Percentiles rank a stretch among this genome's conserved stretches.
Conservation (phyloP, 2,113 vertebrate species). For the Zapus hudsonius region DNA sequence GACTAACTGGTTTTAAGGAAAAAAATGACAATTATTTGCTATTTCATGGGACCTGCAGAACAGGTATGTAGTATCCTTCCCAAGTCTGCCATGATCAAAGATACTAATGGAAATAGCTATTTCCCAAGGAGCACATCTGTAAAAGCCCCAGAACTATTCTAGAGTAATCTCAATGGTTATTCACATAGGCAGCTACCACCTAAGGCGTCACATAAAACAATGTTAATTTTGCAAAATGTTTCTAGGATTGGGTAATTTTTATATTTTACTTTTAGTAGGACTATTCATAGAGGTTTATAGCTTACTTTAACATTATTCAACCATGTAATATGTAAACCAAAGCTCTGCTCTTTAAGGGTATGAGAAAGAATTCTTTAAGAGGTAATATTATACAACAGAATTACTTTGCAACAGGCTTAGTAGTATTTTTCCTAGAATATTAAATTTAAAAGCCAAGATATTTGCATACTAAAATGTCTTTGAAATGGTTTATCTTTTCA, state of each 20-base stretch:
- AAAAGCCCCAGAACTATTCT: not conserved
- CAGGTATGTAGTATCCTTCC: not conserved
- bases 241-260: not conserved
- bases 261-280: not conserved
- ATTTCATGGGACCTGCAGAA: not conserved
- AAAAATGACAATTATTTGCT: slow-evolving; percentile 19
- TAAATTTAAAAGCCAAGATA: slow-evolving; percentile 42
- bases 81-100: not conserved
- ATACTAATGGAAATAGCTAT: not conserved
- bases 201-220: not conserved
- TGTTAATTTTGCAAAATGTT: not conserved
- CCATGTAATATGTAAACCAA: slow-evolving; percentile 19
- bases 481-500: not conserved
- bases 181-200: not conserved
- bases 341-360: not conserved
- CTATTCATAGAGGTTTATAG: slow-evolving; percentile 11
- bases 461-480: slow-evolving; percentile 30
- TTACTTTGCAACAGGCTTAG: not conserved
- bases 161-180: not conserved
- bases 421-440: slow-evolving; percentile 31
- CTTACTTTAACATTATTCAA: slow-evolving; percentile 57
- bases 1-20: slow-evolving; percentile 39
- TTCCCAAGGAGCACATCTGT: not conserved
- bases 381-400: not conserved
- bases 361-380: not conserved